A percentile compares a stretch with the other conserved stretches of the same genome.
Conservation (phyloP, 1,140 invertebrate species). For the Papilio polytes region DNA sequence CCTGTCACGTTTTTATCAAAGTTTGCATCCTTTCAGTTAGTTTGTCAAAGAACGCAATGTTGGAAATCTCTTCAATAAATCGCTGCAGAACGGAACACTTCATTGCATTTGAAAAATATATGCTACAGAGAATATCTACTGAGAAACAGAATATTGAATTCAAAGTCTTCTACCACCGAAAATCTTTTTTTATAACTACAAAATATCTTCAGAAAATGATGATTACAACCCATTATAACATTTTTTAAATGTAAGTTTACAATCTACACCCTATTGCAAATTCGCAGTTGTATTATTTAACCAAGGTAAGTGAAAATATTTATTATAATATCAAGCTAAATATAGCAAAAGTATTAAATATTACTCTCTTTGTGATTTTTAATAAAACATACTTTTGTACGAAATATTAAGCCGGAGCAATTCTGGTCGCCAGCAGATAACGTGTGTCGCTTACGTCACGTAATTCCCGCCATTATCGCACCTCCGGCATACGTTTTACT, state of each 20-base stretch:
- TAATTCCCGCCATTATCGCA: conserved; percentile 8
- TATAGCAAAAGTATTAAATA: neutral
- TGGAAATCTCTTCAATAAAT: conserved; percentile 17
- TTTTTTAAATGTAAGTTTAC: too few species aligned
- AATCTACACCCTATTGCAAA: neutral
- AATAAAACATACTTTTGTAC: neutral
- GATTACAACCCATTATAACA: too few species aligned
- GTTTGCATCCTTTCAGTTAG: conserved; percentile 21
- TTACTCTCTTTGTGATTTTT: conserved; percentile 1
- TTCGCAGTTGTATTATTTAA: neutral
- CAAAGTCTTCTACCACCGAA: too few species aligned
- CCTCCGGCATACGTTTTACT: neutral
- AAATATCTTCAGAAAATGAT: too few species aligned
- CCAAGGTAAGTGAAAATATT: neutral
- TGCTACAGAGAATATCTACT: neutral
- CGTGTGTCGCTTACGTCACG: conserved; percentile 4
- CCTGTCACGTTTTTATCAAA: conserved; percentile 26
- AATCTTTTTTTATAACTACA: too few species aligned
- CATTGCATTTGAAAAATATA: conserved; percentile 11
- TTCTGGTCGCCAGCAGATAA: neutral
- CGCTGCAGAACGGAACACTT: conserved; percentile 18
- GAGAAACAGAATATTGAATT: conserved; percentile 12
- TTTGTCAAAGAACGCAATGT: conserved; percentile 20
- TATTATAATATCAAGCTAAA: neutral
- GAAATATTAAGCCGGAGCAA: neutral